phyloP scores from a whole-genome alignment of 2,888 invertebrate species.

The Geotrupes spiniger region DNA sequence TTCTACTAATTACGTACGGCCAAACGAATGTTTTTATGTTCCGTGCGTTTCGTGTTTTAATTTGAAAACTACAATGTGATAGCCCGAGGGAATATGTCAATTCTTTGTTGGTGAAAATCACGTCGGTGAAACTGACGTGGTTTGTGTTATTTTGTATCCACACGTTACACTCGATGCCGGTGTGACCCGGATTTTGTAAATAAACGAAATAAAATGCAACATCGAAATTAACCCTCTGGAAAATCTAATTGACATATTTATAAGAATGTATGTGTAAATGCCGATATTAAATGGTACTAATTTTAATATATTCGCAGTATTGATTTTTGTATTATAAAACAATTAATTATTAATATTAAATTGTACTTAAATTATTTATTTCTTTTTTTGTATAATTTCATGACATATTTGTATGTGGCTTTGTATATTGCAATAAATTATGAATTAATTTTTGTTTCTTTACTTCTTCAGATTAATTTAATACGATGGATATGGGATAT shows the following conservation, averaged over 20 bases:
- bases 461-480: too few species aligned
- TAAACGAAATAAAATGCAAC: too few species aligned
- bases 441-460: slow-evolving; percentile 14
- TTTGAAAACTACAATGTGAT: slow-evolving; percentile 1
- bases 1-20: not conserved
- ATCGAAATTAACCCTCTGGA: too few species aligned
- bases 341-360: not conserved
- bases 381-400: slow-evolving; percentile 15
- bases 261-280: not conserved
- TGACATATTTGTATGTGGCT: slow-evolving; percentile 20
- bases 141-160: not conserved
- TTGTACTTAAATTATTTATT: slow-evolving; percentile 19
- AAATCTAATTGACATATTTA: too few species aligned
- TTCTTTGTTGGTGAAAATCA: too few species aligned
- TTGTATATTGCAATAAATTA: slow-evolving; percentile 24
- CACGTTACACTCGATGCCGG: not conserved
- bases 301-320: slow-evolving; percentile 3
- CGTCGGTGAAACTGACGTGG: not conserved
- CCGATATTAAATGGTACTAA: slow-evolving; percentile 2
- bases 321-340: not conserved
- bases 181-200: too few species aligned
- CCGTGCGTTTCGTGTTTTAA: slow-evolving; percentile 6
- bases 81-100: too few species aligned
- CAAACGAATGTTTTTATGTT: not conserved
- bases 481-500: too few species aligned